Conservation (phyloP, 2,888 invertebrate species). For the Sminthurides aquaticus region DNA sequence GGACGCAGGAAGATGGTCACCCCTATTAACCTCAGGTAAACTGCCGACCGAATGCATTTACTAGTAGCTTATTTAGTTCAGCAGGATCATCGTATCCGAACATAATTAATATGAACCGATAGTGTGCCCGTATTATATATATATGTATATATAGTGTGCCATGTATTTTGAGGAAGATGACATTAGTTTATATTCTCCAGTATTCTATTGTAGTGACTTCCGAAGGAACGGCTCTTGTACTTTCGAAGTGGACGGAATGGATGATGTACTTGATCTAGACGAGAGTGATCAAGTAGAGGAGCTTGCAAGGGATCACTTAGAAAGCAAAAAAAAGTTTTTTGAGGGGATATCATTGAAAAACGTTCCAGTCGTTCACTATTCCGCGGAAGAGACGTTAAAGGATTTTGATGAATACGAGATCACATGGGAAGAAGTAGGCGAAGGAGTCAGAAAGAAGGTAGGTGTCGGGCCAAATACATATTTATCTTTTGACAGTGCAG, state of each 20-base stretch:
- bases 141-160: too few relatives aligned
- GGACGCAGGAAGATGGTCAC: background rate
- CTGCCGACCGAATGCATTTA: too few relatives aligned
- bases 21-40: conserved; percentile 14
- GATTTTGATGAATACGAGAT: conserved; percentile 19
- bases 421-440: background rate
- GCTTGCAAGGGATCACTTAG: background rate
- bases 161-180: too few relatives aligned
- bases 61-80: too few relatives aligned
- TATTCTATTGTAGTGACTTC: background rate
- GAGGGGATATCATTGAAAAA: conserved; percentile 16
- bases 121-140: too few relatives aligned
- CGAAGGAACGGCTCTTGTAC: conserved; percentile 3
- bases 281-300: background rate
- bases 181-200: background rate
- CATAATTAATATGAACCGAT: too few relatives aligned
- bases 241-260: conserved; percentile 8
- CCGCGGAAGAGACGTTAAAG: conserved; percentile 2
- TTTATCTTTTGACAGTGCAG: too few relatives aligned
- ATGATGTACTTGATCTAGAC: background rate
- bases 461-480: too few relatives aligned
- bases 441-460: conserved; percentile 15
- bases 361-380: background rate
- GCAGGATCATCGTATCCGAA: too few relatives aligned
- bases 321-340: conserved; percentile 14